A percentile compares a stretch with the other conserved stretches of the same genome.
phyloP scores from a whole-genome alignment of 1,140 invertebrate species.

The Pomacea maculata region DNA sequence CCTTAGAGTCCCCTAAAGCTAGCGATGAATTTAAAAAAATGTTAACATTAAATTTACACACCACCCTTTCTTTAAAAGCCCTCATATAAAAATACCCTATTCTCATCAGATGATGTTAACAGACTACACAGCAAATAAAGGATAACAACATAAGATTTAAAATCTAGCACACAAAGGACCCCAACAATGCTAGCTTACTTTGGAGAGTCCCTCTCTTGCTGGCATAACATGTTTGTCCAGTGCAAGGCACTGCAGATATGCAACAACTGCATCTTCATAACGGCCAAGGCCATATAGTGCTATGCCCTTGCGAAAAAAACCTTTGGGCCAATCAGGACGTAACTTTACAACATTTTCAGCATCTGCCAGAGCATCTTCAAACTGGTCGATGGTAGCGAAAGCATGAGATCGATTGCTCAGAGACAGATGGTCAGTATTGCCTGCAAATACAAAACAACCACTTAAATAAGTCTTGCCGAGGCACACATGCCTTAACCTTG shows the following conservation, averaged over 20 bases:
- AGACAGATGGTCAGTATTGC: slow-evolving; percentile 75
- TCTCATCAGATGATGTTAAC: too few relatives aligned
- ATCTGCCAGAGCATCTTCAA: slow-evolving; percentile 76
- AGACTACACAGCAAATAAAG: too few relatives aligned
- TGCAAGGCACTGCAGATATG: slow-evolving; percentile 73
- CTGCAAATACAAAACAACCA: slow-evolving; percentile 61
- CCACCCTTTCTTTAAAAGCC: too few relatives aligned
- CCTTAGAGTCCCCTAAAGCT: too few relatives aligned
- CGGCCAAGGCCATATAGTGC: slow-evolving; percentile 72
- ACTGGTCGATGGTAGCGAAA: slow-evolving; percentile 72
- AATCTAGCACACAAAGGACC: too few relatives aligned
- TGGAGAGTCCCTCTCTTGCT: slow-evolving; percentile 64
- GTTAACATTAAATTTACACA: too few relatives aligned
- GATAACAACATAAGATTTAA: too few relatives aligned
- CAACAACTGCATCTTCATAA: slow-evolving; percentile 76
- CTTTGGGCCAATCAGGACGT: slow-evolving; percentile 79
- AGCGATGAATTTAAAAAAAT: too few relatives aligned
- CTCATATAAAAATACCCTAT: too few relatives aligned
- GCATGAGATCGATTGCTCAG: slow-evolving; percentile 77
- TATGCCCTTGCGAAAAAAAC: slow-evolving; percentile 75
- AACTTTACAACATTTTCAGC: slow-evolving; percentile 75
- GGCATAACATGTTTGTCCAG: slow-evolving; percentile 66
- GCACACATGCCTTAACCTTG: neutral
- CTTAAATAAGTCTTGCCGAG: neutral
- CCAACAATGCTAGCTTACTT: slow-evolving; percentile 36